Evolutionary conservation across 2,888 invertebrate species (phyloP).

Genomic region (Cheilosia pagana): DNA sequence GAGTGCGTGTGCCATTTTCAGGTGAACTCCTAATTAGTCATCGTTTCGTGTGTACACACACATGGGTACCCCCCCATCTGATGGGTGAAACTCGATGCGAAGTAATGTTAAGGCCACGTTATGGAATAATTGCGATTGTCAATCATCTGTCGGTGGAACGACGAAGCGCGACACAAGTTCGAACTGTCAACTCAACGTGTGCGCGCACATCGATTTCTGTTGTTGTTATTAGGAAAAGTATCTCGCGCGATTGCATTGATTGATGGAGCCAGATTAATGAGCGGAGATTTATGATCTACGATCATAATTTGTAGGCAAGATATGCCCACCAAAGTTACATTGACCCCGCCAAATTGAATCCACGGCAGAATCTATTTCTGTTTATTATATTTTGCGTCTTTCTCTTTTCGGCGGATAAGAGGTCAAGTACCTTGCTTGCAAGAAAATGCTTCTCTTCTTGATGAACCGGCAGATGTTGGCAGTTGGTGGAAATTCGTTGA

Average conservation of each 20-base stretch:
- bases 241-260: slow-evolving; percentile 42
- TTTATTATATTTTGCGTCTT: slow-evolving; percentile 20
- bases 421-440: slow-evolving; percentile 57
- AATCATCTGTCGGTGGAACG: slow-evolving; percentile 52
- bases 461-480: slow-evolving; percentile 47
- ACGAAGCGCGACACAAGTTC: slow-evolving; percentile 27
- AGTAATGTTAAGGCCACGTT: slow-evolving; percentile 49
- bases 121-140: slow-evolving; percentile 46
- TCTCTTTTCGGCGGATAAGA: slow-evolving; percentile 22
- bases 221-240: slow-evolving; percentile 14
- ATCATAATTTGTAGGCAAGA: not conserved
- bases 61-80: not conserved
- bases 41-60: not conserved
- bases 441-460: slow-evolving; percentile 39
- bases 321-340: not conserved
- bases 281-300: slow-evolving; percentile 31
- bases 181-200: slow-evolving; percentile 64
- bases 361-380: slow-evolving; percentile 48
- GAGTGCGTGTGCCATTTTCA: slow-evolving; percentile 42
- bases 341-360: slow-evolving; percentile 58
- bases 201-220: slow-evolving; percentile 44
- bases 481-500: not conserved
- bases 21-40: slow-evolving; percentile 50
- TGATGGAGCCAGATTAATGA: slow-evolving; percentile 42
- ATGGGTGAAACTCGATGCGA: slow-evolving; percentile 10